A percentile compares a stretch with the other conserved stretches of the same genome.
Evolutionary conservation across 2,888 invertebrate species (phyloP).

Genomic region (Folsomia candida): DNA sequence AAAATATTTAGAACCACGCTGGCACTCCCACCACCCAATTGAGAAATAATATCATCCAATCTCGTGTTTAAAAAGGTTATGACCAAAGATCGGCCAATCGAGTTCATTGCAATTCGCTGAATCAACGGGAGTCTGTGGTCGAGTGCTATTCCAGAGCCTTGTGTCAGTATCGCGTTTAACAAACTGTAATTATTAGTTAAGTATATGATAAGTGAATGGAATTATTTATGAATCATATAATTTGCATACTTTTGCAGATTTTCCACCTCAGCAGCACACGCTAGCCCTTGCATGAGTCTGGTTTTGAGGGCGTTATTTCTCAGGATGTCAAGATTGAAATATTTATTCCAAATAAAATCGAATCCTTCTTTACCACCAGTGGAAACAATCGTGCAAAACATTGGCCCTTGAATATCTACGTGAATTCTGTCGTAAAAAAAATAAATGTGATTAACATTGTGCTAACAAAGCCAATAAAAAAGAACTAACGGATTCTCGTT

Average conservation of each 20-base stretch:
- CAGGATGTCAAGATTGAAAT: not conserved
- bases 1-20: no score
- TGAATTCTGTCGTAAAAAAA: not conserved
- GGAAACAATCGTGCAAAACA: not conserved
- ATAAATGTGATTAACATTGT: not conserved
- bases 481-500: no score
- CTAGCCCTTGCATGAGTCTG: not conserved
- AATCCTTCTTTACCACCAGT: not conserved
- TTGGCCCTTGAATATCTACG: not conserved
- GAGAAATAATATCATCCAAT: not conserved
- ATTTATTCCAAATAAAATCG: not conserved
- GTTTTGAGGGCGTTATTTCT: not conserved
- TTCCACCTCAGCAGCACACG: not conserved
- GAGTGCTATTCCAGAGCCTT: no score
- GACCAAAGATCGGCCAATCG: not conserved
- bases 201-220: no score
- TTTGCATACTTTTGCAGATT: not conserved
- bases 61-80: not conserved
- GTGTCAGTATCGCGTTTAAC: no score
- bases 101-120: conserved; percentile 13
- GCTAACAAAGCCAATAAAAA: no score
- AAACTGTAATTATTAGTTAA: no score
- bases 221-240: no score
- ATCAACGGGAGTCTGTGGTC: not conserved
- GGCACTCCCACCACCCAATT: not conserved